Evolutionary conservation across 1,140 invertebrate genomes (phyloP), one percentile per base, ranked within the genome.

Genomic region (Asbolus verrucosus): DNA sequence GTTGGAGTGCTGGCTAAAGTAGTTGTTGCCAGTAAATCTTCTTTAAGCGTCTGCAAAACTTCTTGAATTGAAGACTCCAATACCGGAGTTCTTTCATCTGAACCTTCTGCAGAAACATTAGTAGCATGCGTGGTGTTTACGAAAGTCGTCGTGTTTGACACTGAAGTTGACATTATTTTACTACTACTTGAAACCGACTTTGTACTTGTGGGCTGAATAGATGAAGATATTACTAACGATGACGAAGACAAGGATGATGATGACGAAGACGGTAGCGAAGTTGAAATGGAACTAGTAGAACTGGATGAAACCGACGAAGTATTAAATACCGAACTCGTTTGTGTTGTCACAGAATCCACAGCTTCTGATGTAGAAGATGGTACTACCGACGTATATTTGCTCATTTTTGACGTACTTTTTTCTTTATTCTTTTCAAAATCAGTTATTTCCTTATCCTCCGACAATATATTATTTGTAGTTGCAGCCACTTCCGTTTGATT

Each of bases 341-440:
- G 14, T n/a, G n/a, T 62, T 33, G 2, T 30, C 13, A n/a, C 24
- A 36, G 6, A 36, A 36, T 2, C 11, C 15, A 21, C 33, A 2
- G 15, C 30, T 14, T 30, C 43, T 13, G 43, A 1, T 6, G 67
- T 61, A 6, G 61, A 41, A 21, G 61, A 60, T 9, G 39, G 36
- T 4, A 43, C 39, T 4, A 43, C 39, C 15, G 39, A 43, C 39
- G 71, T 75, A 54, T 78, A 65, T 71, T 78, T 78, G 14, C 76
- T 73, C 70, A 76, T 72, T 62, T 79, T 79, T 2, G 72, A 74
- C 6, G 69, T 54, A 24, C 50, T 73, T 43, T 81, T 81, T 50
- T 81, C 78, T 66, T 81, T 80, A 65, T 80, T 80, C 31, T 77
- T 78, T 60, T 81, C 79, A 70, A 79, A 79, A 4, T 77, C 72